Base-by-base conservation (phyloP, 1,140 invertebrate genomes). In the Drosophila ohnishii region DNA sequence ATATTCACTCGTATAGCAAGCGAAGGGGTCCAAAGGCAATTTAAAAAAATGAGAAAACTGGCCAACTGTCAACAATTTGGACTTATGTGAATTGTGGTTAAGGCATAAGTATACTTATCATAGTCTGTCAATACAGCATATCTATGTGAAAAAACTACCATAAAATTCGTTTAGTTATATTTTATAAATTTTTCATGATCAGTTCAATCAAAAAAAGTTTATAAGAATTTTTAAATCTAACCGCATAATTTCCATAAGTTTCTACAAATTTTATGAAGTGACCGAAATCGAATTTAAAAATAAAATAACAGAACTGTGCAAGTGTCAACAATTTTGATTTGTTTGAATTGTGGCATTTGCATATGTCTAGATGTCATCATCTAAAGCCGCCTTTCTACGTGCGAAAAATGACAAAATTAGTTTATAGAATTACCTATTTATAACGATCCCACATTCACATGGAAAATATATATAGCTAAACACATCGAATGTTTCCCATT, bases 371-470 rank as follows among this genome's bases (percentile, higher is more conserved):
- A 65, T 66, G 72, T 75, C 56, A 75, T 82, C 75, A 50, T 75
- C 72, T 11, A 35, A 50, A 59, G 42, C 35, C 63, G 13, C 47
- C 40, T 63, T 56, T 62, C 69, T 83, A 83, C 79, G 75, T 87
- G 83, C 66, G 61, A 66, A 86, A 87, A 87, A 67, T 83, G 62
- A 80, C 79, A 83, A 86, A 83, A 88, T 83, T 77, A 88, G 61
- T 70, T 76, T 81, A 22, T 40, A 51, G 19, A 73, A 79, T 66
- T 48, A 10, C 44, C 59, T 86, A 86, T 83, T 87, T 79, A 69
- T 86, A 86, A 61, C 3, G 5, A 44, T 53, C 13, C 8, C n/a
- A 67, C 28, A 56, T 34, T 42, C 13, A 16, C 34, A 53, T 3
- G 16, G 11, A 19, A 19, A 1, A 19, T 28, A 34, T 30, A 53